Evolutionary conservation across 2,113 vertebrate genomes (phyloP), one percentile per base, ranked within the genome.

Genomic region (Anarhynchus alexandrinus): DNA sequence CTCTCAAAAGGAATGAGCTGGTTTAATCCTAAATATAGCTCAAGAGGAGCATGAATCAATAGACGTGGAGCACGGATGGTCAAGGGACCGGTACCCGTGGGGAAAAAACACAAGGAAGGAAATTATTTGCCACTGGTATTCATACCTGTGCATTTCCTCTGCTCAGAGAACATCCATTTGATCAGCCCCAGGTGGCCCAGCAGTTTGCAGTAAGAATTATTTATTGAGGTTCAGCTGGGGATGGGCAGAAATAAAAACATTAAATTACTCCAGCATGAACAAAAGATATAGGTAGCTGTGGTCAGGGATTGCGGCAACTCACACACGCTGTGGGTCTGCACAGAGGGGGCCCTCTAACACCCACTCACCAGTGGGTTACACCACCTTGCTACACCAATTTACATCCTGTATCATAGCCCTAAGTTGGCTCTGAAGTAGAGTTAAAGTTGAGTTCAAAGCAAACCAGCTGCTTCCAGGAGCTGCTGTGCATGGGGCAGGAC

Each of bases 401-500:
- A 57, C 91, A 95, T 79, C 83, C 70, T 83, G 29, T 90, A 94
- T 94, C 90, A 94, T 88, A 90, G 66, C 58, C 40, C 18, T 47
- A 42, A 85, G 66, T 1, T 66, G 42, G 45, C 91, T 96, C 91
- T 96, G 94, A 97, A 96, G 94, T 91, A 79, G 95, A 90, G 92
- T 81, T 96, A 88, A 94, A 94, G 89, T 93, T 95, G 89, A 97
- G 95, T 97, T 98, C 96, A 98, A 97, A 98, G 97, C 81, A 97
- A 91, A 0, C 14, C 93, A 97, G 95, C 93, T 96, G 93, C 93
- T 97, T 96, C 80, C 82, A 95, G 78, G 76, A 95, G 93, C 79
- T 96, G 86, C 94, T 61, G 71, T 72, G 66, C 73, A 83, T 70
- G 70, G 86, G 92, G 52, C 29, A 93, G 64, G 81, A 71, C 80